Base-by-base conservation (phyloP, 2,888 invertebrate genomes). In the Lasioglossum zephyrum region DNA sequence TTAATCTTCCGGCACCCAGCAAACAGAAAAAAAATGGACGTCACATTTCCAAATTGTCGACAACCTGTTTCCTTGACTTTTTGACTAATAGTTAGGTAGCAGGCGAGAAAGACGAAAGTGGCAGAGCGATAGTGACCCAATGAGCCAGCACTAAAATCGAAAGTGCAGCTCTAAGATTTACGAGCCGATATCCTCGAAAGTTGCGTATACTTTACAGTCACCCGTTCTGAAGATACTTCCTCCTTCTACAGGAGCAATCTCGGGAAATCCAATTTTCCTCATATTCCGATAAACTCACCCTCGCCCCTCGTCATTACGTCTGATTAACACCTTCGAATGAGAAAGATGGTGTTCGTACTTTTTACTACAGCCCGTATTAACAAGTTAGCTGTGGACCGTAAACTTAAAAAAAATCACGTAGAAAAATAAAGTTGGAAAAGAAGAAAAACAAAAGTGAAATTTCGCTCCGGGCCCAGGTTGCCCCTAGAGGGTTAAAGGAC, bases 91-190 rank as follows among this genome's bases (percentile, higher is more conserved):
- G 60, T 26, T 4, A 60, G 13, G 26, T 26, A 26, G 31, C 26
- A 13, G 60, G 60, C 13, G 60, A 60, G 60, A 60, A 26, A 60
- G 74, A 87, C 53, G 74, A 77, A 79, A 79, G 79, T 77, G 49
- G 36, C 79, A 69, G 66, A 75, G 39, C 69, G 73, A 87, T 75
- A 90, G 86, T 91, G 90, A 91, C 91, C 91, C 87, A 91, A 87
- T 90, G 87, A 86, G 75, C 63, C 79, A 76, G 84, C 84, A 77
- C 82, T 91, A 92, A 93, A 92, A 91, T 89, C 86, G 88, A 91
- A 91, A 91, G 91, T 85, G 79, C 84, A 74, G 57, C 69, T 60
- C 26, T 9, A 72, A 81, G 80, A 91, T 88, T 91, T 91, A 91
- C 78, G 77, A 84, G 78, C 44, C 73, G 86, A 86, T 79, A 82